phyloP scores from a whole-genome alignment of 2,113 vertebrate genomes.

The Mirounga angustirostris region DNA sequence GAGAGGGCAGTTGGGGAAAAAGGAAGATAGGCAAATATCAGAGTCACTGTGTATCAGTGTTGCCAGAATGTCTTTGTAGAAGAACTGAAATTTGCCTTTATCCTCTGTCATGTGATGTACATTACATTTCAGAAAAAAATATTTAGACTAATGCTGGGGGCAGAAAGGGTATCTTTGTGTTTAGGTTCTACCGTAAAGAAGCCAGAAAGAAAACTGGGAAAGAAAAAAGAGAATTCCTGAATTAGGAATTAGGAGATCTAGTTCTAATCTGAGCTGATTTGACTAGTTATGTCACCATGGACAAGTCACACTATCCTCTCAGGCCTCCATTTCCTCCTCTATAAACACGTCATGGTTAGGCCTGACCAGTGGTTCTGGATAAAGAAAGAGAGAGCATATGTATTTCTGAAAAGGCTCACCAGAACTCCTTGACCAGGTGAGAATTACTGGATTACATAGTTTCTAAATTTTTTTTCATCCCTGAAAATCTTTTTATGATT shows the following conservation, averaged over 20 bases:
- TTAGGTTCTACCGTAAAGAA: conserved; percentile 40
- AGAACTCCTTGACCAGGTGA: neutral
- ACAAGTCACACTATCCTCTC: neutral
- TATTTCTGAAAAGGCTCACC: neutral
- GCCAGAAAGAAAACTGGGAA: conserved; percentile 41
- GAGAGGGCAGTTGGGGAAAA: neutral
- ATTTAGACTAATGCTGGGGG: neutral
- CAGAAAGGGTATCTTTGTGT: neutral
- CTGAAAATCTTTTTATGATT: conserved; percentile 35
- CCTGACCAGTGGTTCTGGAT: neutral
- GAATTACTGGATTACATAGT: conserved; percentile 4
- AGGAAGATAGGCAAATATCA: conserved; percentile 19
- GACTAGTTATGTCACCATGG: neutral
- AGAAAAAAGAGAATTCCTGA: conserved; percentile 58
- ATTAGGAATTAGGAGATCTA: neutral
- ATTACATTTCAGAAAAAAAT: conserved; percentile 37
- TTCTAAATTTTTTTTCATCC: neutral
- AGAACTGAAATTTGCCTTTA: conserved; percentile 34
- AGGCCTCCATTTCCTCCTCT: neutral
- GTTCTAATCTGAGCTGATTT: neutral
- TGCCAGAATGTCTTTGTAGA: neutral
- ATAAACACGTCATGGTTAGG: neutral
- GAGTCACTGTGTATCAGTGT: neutral
- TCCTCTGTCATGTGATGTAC: neutral
- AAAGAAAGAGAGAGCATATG: neutral